Evolutionary conservation across 2,888 invertebrate genomes (phyloP).

Genomic region (Sinopyrophorus schimmeli): DNA sequence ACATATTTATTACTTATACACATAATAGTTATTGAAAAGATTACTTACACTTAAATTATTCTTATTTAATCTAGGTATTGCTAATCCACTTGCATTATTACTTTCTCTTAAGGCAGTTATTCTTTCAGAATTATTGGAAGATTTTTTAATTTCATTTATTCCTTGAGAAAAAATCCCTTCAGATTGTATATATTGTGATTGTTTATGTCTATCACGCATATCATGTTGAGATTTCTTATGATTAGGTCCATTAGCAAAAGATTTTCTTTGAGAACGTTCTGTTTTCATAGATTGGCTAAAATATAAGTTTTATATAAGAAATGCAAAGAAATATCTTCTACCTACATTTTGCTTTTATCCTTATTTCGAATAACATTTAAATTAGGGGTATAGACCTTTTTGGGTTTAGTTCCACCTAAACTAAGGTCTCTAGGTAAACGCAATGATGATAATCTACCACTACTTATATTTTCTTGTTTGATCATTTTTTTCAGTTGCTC

Average conservation of each 20-base stretch:
- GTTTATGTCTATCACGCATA: conserved; percentile 12
- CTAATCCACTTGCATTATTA: conserved; percentile 34
- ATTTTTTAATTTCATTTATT: conserved; percentile 36
- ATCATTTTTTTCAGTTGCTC: conserved; percentile 21
- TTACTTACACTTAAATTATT: conserved; percentile 40
- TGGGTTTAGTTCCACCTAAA: conserved; percentile 48
- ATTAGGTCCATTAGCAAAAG: too few relatives aligned
- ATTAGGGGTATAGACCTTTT: conserved; percentile 51
- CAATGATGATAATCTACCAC: conserved; percentile 46
- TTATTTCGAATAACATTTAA: conserved; percentile 49
- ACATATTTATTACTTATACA: conserved; percentile 2
- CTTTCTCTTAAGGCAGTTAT: conserved; percentile 20
- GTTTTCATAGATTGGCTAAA: background rate
- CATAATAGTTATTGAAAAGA: conserved; percentile 9
- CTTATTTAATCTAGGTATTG: conserved; percentile 34
- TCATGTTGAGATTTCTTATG: too few relatives aligned
- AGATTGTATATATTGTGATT: conserved; percentile 44
- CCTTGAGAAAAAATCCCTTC: conserved; percentile 51
- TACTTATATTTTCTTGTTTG: conserved; percentile 29
- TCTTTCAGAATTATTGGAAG: conserved; percentile 35
- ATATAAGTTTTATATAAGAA: too few relatives aligned
- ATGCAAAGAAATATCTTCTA: conserved; percentile 3
- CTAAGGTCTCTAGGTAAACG: conserved; percentile 49
- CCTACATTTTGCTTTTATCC: conserved; percentile 33
- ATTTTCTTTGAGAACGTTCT: conserved; percentile 10